phyloP scores from a whole-genome alignment of 2,113 vertebrate species.

The Psammodynastes pulverulentus region DNA sequence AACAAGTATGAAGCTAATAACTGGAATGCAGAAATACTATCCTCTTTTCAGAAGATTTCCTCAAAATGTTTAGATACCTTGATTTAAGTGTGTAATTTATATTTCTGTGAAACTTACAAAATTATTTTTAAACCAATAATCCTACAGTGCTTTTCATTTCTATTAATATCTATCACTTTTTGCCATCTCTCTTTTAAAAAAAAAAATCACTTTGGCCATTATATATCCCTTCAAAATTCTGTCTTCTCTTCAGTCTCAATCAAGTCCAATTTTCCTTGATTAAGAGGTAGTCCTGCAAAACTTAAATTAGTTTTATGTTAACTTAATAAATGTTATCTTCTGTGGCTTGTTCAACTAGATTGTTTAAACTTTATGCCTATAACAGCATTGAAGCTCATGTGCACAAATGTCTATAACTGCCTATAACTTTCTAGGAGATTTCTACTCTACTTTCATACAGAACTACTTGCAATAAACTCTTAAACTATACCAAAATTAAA shows the following conservation, averaged over 20 bases:
- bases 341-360: background rate
- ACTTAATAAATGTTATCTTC: background rate
- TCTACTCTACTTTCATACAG: background rate
- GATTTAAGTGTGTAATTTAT: background rate
- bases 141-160: background rate
- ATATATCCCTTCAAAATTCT: background rate
- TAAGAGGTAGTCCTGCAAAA: background rate
- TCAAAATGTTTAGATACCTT: background rate
- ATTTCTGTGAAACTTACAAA: background rate
- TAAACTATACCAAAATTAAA: background rate
- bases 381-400: background rate
- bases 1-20: accelerated
- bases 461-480: background rate
- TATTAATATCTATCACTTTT: slow-evolving; percentile 9
- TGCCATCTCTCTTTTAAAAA: slow-evolving; percentile 21
- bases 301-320: background rate
- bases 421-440: background rate
- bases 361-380: background rate
- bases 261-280: background rate
- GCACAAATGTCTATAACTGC: background rate
- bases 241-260: background rate
- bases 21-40: background rate
- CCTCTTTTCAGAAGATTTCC: background rate
- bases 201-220: background rate
- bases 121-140: background rate